A percentile compares a stretch with the other conserved stretches of the same genome.
These are phyloP conservation scores for Bufo gargarizans DNA, from an alignment of 2,113 vertebrate species.

Conservation along the genomic window DNA sequence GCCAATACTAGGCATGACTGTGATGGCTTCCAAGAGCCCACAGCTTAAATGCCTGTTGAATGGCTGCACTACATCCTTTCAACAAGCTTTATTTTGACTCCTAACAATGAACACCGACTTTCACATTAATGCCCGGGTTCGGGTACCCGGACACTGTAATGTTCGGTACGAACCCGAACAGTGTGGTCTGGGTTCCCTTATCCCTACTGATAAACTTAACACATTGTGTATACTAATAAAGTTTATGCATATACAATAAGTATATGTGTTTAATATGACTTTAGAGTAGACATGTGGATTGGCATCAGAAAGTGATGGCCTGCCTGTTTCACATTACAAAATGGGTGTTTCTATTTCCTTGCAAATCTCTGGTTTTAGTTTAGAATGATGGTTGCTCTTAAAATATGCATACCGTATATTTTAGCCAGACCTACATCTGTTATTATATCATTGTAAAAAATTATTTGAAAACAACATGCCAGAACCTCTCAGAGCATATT, in stretches of 20 bases:
- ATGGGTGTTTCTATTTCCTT: not conserved
- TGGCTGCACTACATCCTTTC: too few relatives aligned
- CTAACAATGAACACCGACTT: too few relatives aligned
- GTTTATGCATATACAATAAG: not conserved
- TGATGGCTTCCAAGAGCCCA: too few relatives aligned
- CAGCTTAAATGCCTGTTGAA: too few relatives aligned
- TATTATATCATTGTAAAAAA: conserved; percentile 42
- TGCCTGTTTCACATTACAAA: conserved; percentile 19
- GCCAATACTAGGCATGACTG: too few relatives aligned
- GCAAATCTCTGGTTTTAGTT: conserved; percentile 47
- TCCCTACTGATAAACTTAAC: too few relatives aligned
- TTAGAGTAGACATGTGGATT: not conserved
- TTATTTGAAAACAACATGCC: conserved; percentile 39
- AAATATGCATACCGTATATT: conserved; percentile 10
- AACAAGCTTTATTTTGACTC: too few relatives aligned
- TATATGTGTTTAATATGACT: not conserved
- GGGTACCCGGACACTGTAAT: too few relatives aligned
- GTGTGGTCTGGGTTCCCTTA: too few relatives aligned
- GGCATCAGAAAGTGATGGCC: not conserved
- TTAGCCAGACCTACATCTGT: conserved; percentile 53
- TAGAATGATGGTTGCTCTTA: not conserved
- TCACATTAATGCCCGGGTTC: too few relatives aligned
- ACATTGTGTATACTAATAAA: not conserved
- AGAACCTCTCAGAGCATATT: conserved; percentile 27
- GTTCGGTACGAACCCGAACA: too few relatives aligned